These are phyloP conservation scores for Cardiocondyla obscurior DNA, from an alignment of 1,140 invertebrate species.

Conservation along the genomic window DNA sequence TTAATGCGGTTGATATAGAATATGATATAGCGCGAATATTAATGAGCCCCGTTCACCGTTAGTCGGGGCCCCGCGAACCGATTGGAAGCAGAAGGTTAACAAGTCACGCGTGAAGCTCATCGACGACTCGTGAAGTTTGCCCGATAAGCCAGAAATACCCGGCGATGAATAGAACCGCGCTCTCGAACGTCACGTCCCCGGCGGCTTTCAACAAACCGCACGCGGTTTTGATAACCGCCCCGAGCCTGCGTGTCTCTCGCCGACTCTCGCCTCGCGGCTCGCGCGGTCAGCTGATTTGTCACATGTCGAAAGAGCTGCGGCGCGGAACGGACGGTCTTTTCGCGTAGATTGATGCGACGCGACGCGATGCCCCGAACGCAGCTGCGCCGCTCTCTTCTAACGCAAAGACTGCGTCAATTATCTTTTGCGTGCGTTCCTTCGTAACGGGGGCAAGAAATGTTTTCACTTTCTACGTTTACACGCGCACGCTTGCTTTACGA, in stretches of 20 bases:
- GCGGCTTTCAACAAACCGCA: neutral
- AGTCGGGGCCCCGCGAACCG: conserved; percentile 21
- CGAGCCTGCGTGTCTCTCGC: neutral
- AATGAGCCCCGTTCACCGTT: conserved; percentile 34
- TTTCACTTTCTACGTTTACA: conserved; percentile 34
- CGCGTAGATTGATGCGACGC: conserved; percentile 21
- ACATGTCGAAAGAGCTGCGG: conserved; percentile 2
- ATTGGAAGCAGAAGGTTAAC: conserved; percentile 19
- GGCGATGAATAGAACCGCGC: neutral
- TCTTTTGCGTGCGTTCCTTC: neutral
- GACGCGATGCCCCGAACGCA: neutral
- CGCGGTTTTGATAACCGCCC: neutral
- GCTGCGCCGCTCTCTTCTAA: neutral
- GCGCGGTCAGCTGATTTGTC: conserved; percentile 48
- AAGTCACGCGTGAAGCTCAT: conserved; percentile 35
- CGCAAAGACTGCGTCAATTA: conserved; percentile 20
- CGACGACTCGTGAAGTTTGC: neutral
- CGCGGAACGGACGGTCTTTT: conserved; percentile 2
- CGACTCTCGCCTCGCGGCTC: neutral
- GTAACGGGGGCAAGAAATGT: neutral
- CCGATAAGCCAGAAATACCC: conserved; percentile 2
- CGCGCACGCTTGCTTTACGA: neutral
- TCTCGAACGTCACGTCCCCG: conserved; percentile 2
- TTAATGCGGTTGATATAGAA: conserved; percentile 24
- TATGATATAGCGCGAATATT: conserved; percentile 26